Conservation (phyloP, 1,140 invertebrate species). For the Aphaenogaster floridana region DNA sequence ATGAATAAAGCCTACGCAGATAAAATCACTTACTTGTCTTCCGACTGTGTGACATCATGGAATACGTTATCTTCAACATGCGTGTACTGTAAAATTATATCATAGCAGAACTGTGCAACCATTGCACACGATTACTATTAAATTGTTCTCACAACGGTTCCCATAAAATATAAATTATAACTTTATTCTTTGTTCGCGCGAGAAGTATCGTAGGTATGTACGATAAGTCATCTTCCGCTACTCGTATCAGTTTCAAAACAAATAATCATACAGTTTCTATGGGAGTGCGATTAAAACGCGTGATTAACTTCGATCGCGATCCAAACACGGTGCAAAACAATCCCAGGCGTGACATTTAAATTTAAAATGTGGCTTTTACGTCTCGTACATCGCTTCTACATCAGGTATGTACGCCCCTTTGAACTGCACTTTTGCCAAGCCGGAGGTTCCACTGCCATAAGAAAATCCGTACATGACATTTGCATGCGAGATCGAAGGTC, state of each 20-base stretch:
- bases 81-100: not conserved
- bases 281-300: not conserved
- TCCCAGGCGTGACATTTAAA: conserved; percentile 57
- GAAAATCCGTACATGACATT: conserved; percentile 13
- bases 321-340: conserved; percentile 1
- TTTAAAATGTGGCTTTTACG: conserved; percentile 41
- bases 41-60: not conserved
- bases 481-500: conserved; percentile 47
- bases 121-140: not conserved
- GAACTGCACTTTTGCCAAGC: conserved; percentile 7
- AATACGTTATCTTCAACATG: not conserved
- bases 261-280: not conserved
- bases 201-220: not conserved
- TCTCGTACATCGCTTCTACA: not conserved
- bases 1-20: not conserved
- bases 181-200: not conserved
- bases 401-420: conserved; percentile 33
- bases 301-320: conserved; percentile 12
- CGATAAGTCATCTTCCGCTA: not conserved
- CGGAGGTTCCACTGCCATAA: not conserved
- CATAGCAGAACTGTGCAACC: not conserved
- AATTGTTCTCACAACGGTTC: not conserved
- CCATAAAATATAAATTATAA: not conserved
- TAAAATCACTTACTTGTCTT: not conserved
- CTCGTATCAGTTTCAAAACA: not conserved